A percentile compares a stretch with the other conserved stretches of the same genome.
Conservation (phyloP, 2,797 vertebrate genomes). For the Lacerta bilineata region DNA sequence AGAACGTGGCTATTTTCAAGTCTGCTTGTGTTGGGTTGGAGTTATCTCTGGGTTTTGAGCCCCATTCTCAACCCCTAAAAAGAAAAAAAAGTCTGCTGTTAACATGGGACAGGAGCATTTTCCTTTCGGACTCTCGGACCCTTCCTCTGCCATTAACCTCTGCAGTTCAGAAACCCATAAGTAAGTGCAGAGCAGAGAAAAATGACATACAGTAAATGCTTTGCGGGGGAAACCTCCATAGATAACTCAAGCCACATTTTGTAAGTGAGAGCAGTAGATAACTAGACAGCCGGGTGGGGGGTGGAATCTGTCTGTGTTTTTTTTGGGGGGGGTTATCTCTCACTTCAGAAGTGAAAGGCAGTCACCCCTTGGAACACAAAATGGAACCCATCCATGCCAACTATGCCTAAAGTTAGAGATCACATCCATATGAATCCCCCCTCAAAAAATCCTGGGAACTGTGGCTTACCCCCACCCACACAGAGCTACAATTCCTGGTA, state of each 20-base stretch:
- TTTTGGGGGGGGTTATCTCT: not conserved
- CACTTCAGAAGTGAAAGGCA: not conserved
- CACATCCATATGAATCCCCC: too few species aligned
- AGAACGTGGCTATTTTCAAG: not conserved
- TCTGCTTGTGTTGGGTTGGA: not conserved
- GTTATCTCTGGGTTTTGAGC: not conserved
- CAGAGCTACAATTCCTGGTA: too few species aligned
- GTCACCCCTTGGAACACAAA: too few species aligned
- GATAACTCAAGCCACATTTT: not conserved
- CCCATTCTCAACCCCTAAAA: too few species aligned
- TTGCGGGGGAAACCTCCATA: not conserved
- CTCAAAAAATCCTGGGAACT: too few species aligned
- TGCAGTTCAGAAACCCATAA: not conserved
- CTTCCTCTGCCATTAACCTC: not conserved
- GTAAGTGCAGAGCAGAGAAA: not conserved
- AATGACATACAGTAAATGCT: not conserved
- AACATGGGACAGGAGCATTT: not conserved
- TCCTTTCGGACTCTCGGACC: not conserved
- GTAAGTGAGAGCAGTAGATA: not conserved
- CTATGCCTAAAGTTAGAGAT: too few species aligned
- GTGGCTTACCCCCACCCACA: too few species aligned
- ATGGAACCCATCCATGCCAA: too few species aligned
- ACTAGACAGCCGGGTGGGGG: not conserved
- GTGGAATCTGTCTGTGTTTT: too few species aligned
- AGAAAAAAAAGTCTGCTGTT: not conserved